Evolutionary conservation across 2,888 invertebrate species (phyloP).

Genomic region (Lithophane ornitopus): DNA sequence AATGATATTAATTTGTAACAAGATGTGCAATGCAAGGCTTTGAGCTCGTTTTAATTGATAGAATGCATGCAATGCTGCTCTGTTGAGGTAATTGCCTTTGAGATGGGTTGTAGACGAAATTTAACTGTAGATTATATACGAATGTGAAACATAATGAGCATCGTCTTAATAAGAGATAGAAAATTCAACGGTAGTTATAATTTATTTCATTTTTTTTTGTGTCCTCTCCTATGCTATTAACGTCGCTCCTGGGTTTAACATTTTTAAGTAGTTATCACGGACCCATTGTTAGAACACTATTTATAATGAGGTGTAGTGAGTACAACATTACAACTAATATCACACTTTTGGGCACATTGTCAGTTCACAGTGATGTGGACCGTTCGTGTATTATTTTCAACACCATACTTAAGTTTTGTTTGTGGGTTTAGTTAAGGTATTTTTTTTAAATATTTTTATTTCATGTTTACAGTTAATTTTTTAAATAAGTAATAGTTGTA

Average conservation of each 20-base stretch:
- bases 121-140: too few relatives aligned
- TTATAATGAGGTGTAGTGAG: too few relatives aligned
- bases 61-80: slow-evolving; percentile 19
- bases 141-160: not conserved
- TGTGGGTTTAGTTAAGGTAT: too few relatives aligned
- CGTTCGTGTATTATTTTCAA: too few relatives aligned
- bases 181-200: not conserved
- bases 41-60: slow-evolving; percentile 33
- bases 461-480: too few relatives aligned
- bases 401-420: too few relatives aligned
- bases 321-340: too few relatives aligned
- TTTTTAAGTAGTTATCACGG: not conserved
- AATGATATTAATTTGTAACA: slow-evolving; percentile 55
- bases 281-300: not conserved
- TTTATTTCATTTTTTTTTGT: too few relatives aligned
- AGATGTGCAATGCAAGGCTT: slow-evolving; percentile 24
- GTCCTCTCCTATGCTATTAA: not conserved
- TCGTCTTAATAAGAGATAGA: not conserved
- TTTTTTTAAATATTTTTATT: too few relatives aligned
- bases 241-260: not conserved
- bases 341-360: too few relatives aligned
- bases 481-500: too few relatives aligned
- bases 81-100: slow-evolving; percentile 11
- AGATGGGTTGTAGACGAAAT: not conserved
- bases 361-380: too few relatives aligned